Evolutionary conservation across 64 coral and sea anemone genomes (phyloP).

Genomic region (Platygyra sinensis): DNA sequence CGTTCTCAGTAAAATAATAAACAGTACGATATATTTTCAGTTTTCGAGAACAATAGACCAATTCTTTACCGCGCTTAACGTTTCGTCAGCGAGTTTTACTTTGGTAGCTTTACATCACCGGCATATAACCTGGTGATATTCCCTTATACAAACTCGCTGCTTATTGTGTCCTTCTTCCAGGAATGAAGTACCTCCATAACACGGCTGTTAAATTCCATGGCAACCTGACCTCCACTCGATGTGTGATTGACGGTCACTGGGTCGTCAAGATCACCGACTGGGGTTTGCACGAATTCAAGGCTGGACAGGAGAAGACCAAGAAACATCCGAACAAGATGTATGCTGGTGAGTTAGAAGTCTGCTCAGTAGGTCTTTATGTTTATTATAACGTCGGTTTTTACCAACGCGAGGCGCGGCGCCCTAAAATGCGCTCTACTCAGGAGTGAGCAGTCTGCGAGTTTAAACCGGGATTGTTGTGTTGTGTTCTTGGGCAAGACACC

Average conservation of each 20-base stretch:
- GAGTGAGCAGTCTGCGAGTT: no score
- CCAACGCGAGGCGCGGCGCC: no score
- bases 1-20: no score
- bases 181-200: constrained; percentile 87
- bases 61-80: background rate
- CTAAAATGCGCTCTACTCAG: no score
- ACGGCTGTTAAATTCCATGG: constrained; percentile 72
- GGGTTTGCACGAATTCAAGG: constrained; percentile 78
- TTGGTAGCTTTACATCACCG: background rate
- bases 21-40: background rate
- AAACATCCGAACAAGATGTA: constrained; percentile 64
- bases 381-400: no score
- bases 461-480: no score
- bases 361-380: no score
- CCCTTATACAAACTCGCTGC: background rate
- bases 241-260: constrained; percentile 88
- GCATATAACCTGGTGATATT: background rate
- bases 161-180: background rate
- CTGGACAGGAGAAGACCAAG: constrained; percentile 80
- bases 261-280: constrained; percentile 88
- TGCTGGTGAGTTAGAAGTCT: background rate
- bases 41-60: background rate
- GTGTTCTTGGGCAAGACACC: no score
- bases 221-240: constrained; percentile 72
- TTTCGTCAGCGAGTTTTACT: background rate